Conservation (phyloP, 2,113 vertebrate genomes). For the Formicarius rufipectus region DNA sequence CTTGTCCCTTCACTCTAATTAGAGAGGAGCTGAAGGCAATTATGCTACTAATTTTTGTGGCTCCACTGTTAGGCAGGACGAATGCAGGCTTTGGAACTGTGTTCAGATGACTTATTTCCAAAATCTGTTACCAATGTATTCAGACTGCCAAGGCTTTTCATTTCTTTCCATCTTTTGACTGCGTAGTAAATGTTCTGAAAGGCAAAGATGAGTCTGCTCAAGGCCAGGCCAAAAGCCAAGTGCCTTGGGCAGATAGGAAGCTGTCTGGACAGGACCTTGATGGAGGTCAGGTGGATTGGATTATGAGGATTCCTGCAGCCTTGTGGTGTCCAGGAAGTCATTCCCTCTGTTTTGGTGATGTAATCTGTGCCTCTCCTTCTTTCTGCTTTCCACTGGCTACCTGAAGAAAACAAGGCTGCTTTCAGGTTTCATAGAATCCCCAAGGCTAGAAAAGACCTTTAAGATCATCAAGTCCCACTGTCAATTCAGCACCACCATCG, state of each 20-base stretch:
- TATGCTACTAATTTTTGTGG: slow-evolving; percentile 10
- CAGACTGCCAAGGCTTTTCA: neutral
- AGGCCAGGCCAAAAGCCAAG: neutral
- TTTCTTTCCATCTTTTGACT: neutral
- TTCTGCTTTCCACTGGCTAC: neutral
- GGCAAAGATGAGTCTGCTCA: neutral
- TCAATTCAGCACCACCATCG: neutral
- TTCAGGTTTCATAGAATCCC: neutral
- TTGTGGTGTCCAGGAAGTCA: neutral
- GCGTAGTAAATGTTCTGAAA: neutral
- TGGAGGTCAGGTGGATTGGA: neutral
- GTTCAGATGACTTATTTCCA: neutral
- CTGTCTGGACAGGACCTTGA: neutral
- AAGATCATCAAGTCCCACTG: too few species aligned
- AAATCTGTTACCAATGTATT: neutral
- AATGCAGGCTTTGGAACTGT: neutral
- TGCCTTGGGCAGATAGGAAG: neutral
- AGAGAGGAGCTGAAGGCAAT: neutral
- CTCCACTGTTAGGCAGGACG: neutral
- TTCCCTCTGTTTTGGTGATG: neutral
- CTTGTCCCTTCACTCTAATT: neutral
- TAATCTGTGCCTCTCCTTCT: neutral
- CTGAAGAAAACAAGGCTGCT: neutral
- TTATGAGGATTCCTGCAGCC: neutral
- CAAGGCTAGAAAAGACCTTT: neutral